Conservation (phyloP, 2,797 vertebrate species). For the Scomberomorus guttatus region DNA sequence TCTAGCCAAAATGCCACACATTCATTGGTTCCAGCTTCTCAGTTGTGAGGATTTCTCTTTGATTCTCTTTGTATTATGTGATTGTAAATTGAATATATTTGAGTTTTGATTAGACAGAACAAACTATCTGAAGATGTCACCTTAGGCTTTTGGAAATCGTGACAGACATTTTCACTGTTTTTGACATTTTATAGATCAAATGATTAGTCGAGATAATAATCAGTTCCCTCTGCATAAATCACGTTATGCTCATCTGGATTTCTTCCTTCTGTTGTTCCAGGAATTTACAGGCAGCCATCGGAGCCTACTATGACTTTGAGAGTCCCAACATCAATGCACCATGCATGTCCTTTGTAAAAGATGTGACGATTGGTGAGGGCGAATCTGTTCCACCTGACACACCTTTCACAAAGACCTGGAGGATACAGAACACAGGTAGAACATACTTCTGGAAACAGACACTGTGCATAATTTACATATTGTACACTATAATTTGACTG, state of each 20-base stretch:
- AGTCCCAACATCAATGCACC: conserved; percentile 98
- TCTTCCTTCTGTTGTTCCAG: conserved; percentile 74
- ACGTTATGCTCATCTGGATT: background rate
- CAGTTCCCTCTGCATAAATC: background rate
- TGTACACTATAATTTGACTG: background rate
- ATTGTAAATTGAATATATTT: background rate
- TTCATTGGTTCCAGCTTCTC: too few species aligned
- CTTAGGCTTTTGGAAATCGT: background rate
- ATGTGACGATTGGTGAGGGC: conserved; percentile 99
- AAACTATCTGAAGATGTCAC: background rate
- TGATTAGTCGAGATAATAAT: background rate
- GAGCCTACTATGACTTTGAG: conserved; percentile 99
- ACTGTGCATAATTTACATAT: background rate
- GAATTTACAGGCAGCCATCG: conserved; percentile 99
- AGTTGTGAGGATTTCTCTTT: too few species aligned
- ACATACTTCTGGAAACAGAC: background rate
- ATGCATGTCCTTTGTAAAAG: conserved; percentile 98
- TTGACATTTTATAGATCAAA: background rate
- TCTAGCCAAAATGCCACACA: too few species aligned
- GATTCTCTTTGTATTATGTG: background rate
- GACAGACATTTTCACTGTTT: rapidly evolving
- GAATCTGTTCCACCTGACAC: conserved; percentile 99
- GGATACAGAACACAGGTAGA: conserved; percentile 96
- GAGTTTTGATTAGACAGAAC: background rate
- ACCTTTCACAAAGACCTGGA: conserved; percentile 98